Base-by-base conservation (phyloP, 2,113 vertebrate species). In the Hirundichthys speculiger region DNA sequence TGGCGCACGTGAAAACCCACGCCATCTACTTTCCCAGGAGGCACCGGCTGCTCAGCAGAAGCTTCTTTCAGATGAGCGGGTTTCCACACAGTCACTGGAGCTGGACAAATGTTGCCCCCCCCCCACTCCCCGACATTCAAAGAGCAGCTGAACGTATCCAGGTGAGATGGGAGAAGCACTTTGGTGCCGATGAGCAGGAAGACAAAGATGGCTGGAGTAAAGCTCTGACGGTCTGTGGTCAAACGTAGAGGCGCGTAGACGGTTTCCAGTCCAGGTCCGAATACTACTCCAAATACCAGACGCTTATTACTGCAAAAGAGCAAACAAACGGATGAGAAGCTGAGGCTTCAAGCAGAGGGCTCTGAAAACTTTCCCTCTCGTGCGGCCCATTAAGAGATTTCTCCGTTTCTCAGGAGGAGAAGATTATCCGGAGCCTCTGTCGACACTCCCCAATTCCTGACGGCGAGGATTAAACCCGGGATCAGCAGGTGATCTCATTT, bases 101-200 rank as follows among this genome's bases (percentile, higher is more conserved):
- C 47, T 75, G 39, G 24, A 27, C 70, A 58, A 64, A 58, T 42
- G 58, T 8, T 48, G n/a, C 41, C 50, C 68, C n/a, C n/a, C n/a
- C n/a, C n/a, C n/a, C n/a, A n/a, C n/a, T n/a, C n/a, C 82, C 27
- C 46, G 77, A 70, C 77, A 87, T 88, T 86, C 55, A 77, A 64
- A 59, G 48, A 70, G 46, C 42, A 55, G 34, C n/a, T 50, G 69
- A 21, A 50, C 72, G 73, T 45, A 64, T 64, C 69, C 51, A 79
- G 62, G 70, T 67, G 68, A 49, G 48, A 77, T 68, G 54, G 45
- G 50, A 51, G 71, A 73, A 20, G 27, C 10, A 48, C 41, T 53
- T 46, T 63, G 52, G 69, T 52, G 14, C 50, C 60, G 66, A 79
- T 71, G 57, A 73, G 45, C 51, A 59, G 13, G 16, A 21, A 43